Evolutionary conservation across 2,797 vertebrate genomes (phyloP).

Genomic region (Eleutherodactylus coqui): DNA sequence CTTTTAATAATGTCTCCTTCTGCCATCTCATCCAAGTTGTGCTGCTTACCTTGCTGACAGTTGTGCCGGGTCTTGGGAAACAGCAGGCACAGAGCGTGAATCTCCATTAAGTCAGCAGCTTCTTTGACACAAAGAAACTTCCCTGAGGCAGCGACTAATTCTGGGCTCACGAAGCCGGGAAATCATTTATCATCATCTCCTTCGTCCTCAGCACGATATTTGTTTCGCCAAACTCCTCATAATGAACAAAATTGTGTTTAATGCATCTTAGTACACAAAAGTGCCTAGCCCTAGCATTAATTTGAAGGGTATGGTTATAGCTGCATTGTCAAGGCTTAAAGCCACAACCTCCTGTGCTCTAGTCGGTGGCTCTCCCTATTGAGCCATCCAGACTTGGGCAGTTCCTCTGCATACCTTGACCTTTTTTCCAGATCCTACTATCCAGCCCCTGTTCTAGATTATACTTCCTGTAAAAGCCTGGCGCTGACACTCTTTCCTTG

Average conservation of each 20-base stretch:
- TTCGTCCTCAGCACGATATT: background rate
- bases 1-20: too few species aligned
- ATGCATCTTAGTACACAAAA: background rate
- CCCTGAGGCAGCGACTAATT: background rate
- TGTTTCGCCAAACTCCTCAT: background rate
- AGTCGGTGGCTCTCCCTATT: too few species aligned
- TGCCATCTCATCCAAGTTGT: background rate
- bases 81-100: background rate
- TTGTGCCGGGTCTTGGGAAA: background rate
- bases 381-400: too few species aligned
- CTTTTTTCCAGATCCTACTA: too few species aligned
- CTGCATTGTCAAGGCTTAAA: too few species aligned
- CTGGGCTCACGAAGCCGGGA: background rate
- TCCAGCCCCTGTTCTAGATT: too few species aligned
- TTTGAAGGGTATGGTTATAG: background rate
- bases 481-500: too few species aligned
- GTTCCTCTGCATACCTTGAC: too few species aligned
- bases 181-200: background rate
- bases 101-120: conserved; percentile 24
- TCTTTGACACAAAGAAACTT: background rate
- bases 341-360: too few species aligned
- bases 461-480: too few species aligned
- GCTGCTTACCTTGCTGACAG: background rate
- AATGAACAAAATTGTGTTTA: background rate
- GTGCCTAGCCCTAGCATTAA: background rate